Conservation (phyloP, 2,797 vertebrate genomes). For the Manis pentadactyla region DNA sequence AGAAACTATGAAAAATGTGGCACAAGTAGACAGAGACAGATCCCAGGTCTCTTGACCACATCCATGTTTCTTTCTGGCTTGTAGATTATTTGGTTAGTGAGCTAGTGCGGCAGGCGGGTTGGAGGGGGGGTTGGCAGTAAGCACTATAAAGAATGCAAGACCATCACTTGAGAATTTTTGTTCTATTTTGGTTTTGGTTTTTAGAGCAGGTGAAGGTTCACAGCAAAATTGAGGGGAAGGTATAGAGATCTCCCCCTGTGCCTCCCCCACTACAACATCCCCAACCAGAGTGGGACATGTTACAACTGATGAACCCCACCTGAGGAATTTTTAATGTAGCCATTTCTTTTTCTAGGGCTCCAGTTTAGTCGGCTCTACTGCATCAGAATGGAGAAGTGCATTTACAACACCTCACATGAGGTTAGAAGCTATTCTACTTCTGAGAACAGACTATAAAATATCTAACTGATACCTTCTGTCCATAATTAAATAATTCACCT, state of each 20-base stretch:
- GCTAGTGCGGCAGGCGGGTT: not conserved
- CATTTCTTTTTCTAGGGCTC: not conserved
- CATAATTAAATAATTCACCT: slow-evolving; percentile 11
- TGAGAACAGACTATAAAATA: not conserved
- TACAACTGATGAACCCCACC: too few species aligned
- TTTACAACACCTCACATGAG: not conserved
- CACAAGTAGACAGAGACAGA: not conserved
- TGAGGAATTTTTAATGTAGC: not conserved
- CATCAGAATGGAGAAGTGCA: not conserved
- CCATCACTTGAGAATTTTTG: not conserved
- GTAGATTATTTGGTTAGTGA: not conserved
- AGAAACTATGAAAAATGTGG: slow-evolving; percentile 3
- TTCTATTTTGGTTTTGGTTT: too few species aligned
- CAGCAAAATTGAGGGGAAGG: too few species aligned
- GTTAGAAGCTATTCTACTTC: slow-evolving; percentile 35
- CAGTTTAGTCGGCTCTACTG: not conserved
- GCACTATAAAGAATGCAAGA: not conserved
- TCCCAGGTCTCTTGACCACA: not conserved
- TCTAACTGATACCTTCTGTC: too few species aligned
- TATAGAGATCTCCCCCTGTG: too few species aligned
- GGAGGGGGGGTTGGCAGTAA: not conserved
- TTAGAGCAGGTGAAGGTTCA: too few species aligned
- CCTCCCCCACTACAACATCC: too few species aligned
- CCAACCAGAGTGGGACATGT: too few species aligned
- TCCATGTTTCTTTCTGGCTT: not conserved